phyloP scores from a whole-genome alignment of 2,113 vertebrate genomes.

The Tor tambroides region DNA sequence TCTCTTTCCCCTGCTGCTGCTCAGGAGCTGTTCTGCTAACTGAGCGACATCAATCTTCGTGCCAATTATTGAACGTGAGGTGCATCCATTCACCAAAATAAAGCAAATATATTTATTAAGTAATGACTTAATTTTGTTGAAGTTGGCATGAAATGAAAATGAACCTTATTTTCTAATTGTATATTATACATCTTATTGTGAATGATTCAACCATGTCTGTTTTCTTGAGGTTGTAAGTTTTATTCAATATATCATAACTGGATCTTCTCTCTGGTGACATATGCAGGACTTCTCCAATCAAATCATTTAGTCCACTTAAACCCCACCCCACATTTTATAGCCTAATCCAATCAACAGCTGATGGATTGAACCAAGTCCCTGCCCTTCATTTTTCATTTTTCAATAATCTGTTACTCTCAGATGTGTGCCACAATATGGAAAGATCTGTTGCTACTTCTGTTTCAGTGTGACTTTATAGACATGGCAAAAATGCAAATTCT shows the following conservation, averaged over 20 bases:
- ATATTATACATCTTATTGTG: background rate
- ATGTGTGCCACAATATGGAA: no score
- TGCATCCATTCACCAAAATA: background rate
- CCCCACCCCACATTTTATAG: no score
- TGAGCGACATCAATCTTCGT: conserved; percentile 39
- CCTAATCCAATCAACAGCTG: background rate
- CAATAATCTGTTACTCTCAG: no score
- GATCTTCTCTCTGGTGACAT: background rate
- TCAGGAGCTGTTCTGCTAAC: conserved; percentile 5
- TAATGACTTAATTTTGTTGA: background rate
- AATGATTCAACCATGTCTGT: background rate
- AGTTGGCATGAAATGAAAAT: background rate
- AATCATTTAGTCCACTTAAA: background rate
- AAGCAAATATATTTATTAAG: background rate
- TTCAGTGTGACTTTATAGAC: no score
- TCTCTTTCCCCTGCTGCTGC: conserved; percentile 43
- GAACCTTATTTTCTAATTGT: background rate
- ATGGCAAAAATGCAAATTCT: no score
- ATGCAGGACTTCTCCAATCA: background rate
- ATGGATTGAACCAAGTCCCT: background rate
- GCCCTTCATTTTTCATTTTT: no score
- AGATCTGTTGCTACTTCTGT: no score
- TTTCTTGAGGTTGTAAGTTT: background rate
- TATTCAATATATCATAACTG: background rate
- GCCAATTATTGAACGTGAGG: background rate